A percentile compares a stretch with the other conserved stretches of the same genome.
These are phyloP conservation scores for Falco naumanni DNA, from an alignment of 2,797 vertebrate genomes.

Conservation along the genomic window DNA sequence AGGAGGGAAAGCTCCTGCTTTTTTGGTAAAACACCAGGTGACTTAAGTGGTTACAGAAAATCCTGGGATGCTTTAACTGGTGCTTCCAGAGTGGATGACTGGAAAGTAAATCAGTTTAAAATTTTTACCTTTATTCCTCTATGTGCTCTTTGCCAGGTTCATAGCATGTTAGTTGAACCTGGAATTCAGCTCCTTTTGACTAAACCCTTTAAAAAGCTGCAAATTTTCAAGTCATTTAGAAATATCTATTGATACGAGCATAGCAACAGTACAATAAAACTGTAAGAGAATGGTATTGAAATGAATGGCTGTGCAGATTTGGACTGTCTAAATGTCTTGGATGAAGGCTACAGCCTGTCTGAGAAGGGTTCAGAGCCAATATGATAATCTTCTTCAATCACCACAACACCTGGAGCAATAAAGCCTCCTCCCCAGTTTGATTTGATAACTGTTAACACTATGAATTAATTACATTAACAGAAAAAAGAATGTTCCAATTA, in stretches of 20 bases:
- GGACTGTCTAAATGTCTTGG: background rate
- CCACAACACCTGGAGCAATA: background rate
- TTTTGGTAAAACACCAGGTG: slow-evolving; percentile 85
- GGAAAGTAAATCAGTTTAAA: slow-evolving; percentile 69
- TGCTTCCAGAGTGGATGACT: slow-evolving; percentile 71
- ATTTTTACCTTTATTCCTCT: slow-evolving; percentile 46
- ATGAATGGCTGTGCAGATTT: slow-evolving; percentile 24
- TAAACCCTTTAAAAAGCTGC: slow-evolving; percentile 16
- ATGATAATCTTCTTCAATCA: background rate
- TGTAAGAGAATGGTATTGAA: background rate
- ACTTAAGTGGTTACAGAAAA: slow-evolving; percentile 73
- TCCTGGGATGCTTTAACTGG: slow-evolving; percentile 71
- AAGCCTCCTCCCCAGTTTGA: background rate
- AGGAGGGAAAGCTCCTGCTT: slow-evolving; percentile 79
- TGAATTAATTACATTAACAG: background rate
- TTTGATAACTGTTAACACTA: background rate
- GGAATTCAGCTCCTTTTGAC: slow-evolving; percentile 32
- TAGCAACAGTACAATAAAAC: slow-evolving; percentile 25
- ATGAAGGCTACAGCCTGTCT: background rate
- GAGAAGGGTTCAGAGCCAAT: background rate
- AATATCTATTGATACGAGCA: slow-evolving; percentile 45
- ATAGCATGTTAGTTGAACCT: slow-evolving; percentile 32
- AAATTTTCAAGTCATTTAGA: slow-evolving; percentile 3
- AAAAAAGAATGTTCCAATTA: background rate
- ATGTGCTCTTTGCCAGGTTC: slow-evolving; percentile 20